A percentile compares a stretch with the other conserved stretches of the same genome.
These are phyloP conservation scores for Pogonomyrmex californicus DNA, from an alignment of 1,140 invertebrate species.

Conservation along the genomic window DNA sequence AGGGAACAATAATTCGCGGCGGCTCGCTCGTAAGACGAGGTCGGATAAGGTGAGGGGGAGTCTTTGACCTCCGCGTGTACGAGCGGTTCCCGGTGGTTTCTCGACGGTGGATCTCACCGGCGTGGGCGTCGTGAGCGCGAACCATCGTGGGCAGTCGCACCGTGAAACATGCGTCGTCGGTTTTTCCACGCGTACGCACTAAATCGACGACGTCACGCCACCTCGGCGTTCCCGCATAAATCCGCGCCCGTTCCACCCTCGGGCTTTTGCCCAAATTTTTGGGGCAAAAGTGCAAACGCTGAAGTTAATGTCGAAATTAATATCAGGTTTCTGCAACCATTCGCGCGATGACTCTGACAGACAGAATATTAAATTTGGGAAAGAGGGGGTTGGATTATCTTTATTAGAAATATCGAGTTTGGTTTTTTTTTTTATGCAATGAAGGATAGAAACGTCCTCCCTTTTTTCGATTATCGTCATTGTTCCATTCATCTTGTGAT, in stretches of 20 bases:
- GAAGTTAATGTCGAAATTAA: not conserved
- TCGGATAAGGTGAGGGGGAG: conserved; percentile 63
- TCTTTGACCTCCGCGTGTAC: conserved; percentile 72
- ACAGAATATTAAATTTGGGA: not conserved
- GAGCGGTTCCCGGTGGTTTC: conserved; percentile 52
- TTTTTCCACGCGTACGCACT: conserved; percentile 4
- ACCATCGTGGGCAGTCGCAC: conserved; percentile 67
- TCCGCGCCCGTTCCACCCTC: not conserved
- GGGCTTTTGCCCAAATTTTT: too few relatives aligned
- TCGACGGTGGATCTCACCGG: conserved; percentile 33
- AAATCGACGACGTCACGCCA: conserved; percentile 6
- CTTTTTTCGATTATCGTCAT: conserved; percentile 5
- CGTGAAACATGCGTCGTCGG: conserved; percentile 35
- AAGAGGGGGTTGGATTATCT: not conserved
- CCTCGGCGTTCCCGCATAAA: conserved; percentile 29
- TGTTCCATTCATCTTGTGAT: not conserved
- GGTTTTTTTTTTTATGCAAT: not conserved
- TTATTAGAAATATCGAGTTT: not conserved
- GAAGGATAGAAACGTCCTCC: too few relatives aligned
- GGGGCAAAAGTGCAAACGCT: not conserved
- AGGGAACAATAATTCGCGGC: not conserved
- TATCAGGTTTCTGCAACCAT: too few relatives aligned
- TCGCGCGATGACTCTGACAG: too few relatives aligned
- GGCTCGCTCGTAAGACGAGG: conserved; percentile 47
- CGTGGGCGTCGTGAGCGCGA: conserved; percentile 69